A percentile compares a stretch with the other conserved stretches of the same genome.
Conservation (phyloP, 1,140 invertebrate species). For the Drosophila busckii region DNA sequence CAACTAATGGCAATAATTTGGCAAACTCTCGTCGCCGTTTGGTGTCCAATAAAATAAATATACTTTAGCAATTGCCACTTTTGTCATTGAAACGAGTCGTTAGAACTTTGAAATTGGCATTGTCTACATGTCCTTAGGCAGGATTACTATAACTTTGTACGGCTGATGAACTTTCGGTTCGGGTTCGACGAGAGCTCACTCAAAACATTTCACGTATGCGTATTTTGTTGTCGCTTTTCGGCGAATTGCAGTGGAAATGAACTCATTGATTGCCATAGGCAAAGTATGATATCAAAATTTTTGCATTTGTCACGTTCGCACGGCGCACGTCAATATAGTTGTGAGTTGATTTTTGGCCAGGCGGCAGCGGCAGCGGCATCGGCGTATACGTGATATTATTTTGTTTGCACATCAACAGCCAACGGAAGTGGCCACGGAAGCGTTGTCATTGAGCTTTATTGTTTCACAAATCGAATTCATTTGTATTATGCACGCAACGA, state of each 20-base stretch:
- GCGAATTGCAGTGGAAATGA: conserved; percentile 34
- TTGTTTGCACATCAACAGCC: conserved; percentile 46
- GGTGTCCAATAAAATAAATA: conserved; percentile 70
- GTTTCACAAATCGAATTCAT: conserved; percentile 75
- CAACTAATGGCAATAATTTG: conserved; percentile 74
- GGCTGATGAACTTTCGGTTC: conserved; percentile 6
- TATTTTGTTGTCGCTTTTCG: conserved; percentile 7
- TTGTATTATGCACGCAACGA: conserved; percentile 50
- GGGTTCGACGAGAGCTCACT: conserved; percentile 30
- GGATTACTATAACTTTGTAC: conserved; percentile 41
- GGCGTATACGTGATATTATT: conserved; percentile 69
- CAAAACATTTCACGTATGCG: conserved; percentile 8
- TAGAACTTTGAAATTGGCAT: conserved; percentile 57
- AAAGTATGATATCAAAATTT: conserved; percentile 34
- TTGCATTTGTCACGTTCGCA: conserved; percentile 64
- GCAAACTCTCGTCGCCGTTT: conserved; percentile 59
- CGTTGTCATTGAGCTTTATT: conserved; percentile 65
- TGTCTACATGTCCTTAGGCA: conserved; percentile 34
- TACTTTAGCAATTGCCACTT: conserved; percentile 61
- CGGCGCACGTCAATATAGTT: conserved; percentile 48
- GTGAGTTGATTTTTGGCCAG: too few relatives aligned
- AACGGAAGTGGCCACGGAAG: conserved; percentile 42
- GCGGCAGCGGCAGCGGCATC: conserved; percentile 25
- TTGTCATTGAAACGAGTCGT: conserved; percentile 46
- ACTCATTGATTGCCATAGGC: conserved; percentile 34